phyloP scores from a whole-genome alignment of 2,797 vertebrate genomes.

The Gambelia wislizenii region DNA sequence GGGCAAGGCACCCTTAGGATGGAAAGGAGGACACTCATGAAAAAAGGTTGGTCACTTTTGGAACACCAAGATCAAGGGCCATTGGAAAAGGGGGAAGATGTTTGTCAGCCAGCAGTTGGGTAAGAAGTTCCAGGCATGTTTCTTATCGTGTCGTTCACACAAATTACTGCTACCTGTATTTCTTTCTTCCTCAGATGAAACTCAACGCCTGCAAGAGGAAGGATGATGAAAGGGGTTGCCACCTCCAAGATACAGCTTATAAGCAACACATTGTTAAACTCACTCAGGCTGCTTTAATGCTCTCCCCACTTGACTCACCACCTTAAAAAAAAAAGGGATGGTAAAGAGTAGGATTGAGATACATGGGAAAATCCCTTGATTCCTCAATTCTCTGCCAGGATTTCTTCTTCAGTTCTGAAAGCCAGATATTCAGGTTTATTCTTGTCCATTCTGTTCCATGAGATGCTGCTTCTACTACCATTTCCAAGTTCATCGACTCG shows the following conservation, averaged over 20 bases:
- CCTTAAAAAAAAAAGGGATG: not conserved
- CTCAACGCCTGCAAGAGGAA: not conserved
- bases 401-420: not conserved
- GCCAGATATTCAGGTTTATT: not conserved
- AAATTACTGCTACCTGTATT: conserved; percentile 8
- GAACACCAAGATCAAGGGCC: not conserved
- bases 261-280: not conserved
- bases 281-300: not conserved
- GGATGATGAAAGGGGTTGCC: not conserved
- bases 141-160: not conserved
- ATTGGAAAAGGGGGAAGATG: not conserved
- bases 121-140: not conserved
- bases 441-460: not conserved
- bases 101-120: not conserved
- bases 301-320: not conserved
- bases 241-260: not conserved
- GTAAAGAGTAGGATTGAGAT: not conserved
- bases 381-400: not conserved
- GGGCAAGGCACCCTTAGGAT: not conserved
- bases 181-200: conserved; percentile 13
- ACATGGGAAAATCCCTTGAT: not conserved
- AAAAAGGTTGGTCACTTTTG: not conserved
- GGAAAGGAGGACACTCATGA: not conserved
- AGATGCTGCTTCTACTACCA: not conserved
- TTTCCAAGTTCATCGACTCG: not conserved